Evolutionary conservation across 2,113 vertebrate genomes (phyloP).

Genomic region (Kobus ellipsiprymnus): DNA sequence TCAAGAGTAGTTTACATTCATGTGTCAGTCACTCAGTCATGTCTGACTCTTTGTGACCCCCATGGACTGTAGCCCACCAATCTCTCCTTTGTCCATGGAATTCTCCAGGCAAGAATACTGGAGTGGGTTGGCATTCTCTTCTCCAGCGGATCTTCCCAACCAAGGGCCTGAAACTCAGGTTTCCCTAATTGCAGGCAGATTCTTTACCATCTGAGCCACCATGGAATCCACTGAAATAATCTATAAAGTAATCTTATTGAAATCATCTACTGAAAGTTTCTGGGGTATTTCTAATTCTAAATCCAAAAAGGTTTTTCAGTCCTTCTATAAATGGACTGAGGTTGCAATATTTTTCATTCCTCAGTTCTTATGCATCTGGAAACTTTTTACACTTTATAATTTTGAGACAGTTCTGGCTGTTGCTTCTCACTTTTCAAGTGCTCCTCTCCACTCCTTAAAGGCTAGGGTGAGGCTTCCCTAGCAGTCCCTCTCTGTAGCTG

Average conservation of each 20-base stretch:
- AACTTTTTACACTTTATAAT: not conserved
- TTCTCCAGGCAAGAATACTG: not conserved
- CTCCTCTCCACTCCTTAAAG: not conserved
- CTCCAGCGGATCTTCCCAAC: not conserved
- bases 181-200: not conserved
- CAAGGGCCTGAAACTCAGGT: not conserved
- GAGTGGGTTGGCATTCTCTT: not conserved
- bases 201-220: not conserved
- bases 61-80: not conserved
- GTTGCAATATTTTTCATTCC: not conserved
- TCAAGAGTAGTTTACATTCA: not conserved
- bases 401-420: not conserved
- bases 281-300: not conserved
- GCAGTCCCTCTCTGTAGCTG: not conserved
- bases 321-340: not conserved
- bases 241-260: not conserved
- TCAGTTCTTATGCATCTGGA: not conserved
- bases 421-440: not conserved
- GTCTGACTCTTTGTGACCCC: not conserved
- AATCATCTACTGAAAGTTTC: not conserved
- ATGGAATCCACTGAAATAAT: not conserved
- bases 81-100: not conserved
- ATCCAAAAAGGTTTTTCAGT: not conserved
- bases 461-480: not conserved
- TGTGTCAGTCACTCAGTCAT: not conserved